A percentile compares a stretch with the other conserved stretches of the same genome.
Conservation (phyloP, 2,797 vertebrate species). For the Anguilla marmorata region DNA sequence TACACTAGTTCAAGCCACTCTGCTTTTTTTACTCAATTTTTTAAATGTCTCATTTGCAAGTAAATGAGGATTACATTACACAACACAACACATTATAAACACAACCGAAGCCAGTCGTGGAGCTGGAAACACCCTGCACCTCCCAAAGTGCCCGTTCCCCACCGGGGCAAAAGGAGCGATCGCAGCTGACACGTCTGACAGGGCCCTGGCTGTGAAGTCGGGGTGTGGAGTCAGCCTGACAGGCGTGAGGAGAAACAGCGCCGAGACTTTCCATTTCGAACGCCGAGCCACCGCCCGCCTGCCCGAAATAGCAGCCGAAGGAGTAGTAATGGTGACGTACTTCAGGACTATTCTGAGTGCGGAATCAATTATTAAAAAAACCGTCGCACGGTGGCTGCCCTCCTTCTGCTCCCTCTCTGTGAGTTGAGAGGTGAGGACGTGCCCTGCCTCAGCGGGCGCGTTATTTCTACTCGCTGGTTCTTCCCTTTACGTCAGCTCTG, state of each 20-base stretch:
- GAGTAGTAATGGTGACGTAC: slow-evolving; percentile 58
- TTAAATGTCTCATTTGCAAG: slow-evolving; percentile 7
- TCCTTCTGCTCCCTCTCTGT: slow-evolving; percentile 43
- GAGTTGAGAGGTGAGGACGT: slow-evolving; percentile 24
- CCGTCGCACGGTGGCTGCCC: slow-evolving; percentile 25
- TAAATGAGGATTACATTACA: not conserved
- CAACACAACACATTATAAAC: no score
- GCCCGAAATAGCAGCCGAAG: slow-evolving; percentile 56
- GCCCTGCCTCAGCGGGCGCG: slow-evolving; percentile 51
- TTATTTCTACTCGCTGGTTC: slow-evolving; percentile 23
- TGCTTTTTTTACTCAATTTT: not conserved
- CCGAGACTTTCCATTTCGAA: not conserved
- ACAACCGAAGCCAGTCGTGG: not conserved
- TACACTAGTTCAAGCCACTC: not conserved
- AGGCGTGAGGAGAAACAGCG: not conserved
- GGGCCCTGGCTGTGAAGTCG: not conserved
- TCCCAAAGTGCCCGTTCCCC: not conserved
- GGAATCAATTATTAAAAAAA: slow-evolving; percentile 57
- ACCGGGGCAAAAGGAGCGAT: not conserved
- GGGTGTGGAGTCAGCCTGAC: not conserved
- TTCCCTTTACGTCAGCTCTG: slow-evolving; percentile 4
- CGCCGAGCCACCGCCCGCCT: slow-evolving; percentile 44
- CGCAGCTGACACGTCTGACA: not conserved
- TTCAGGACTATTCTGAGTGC: slow-evolving; percentile 43
- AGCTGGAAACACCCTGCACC: not conserved